These are phyloP conservation scores for Drosophila elegans DNA, from an alignment of 1,140 invertebrate genomes.

Conservation along the genomic window DNA sequence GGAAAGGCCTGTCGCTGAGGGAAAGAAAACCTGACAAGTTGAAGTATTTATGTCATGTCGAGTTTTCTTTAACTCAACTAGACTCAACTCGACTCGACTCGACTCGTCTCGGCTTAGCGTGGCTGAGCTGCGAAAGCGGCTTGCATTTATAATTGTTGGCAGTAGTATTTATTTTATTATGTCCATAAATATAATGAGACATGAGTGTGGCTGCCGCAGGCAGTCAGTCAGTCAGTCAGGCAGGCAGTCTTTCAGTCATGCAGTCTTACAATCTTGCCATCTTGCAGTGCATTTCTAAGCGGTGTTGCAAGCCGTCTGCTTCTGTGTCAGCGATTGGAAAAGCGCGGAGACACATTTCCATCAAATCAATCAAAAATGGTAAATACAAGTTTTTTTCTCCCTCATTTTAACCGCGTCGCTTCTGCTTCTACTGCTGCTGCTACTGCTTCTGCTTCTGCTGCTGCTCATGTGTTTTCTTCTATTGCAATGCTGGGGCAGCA, in stretches of 20 bases:
- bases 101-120: constrained; percentile 21
- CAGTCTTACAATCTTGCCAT: background rate
- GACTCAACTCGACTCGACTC: constrained; percentile 1
- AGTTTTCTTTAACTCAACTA: constrained; percentile 50
- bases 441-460: background rate
- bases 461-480: constrained; percentile 52
- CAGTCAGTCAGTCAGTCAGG: background rate
- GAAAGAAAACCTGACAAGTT: constrained; percentile 47
- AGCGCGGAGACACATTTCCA: constrained; percentile 76
- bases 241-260: background rate
- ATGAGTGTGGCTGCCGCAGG: constrained; percentile 50
- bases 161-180: constrained; percentile 82
- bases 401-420: constrained; percentile 20
- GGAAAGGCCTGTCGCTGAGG: constrained; percentile 9
- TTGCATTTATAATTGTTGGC: constrained; percentile 81
- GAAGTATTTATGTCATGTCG: constrained; percentile 79
- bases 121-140: constrained; percentile 71
- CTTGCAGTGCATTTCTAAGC: constrained; percentile 42
- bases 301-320: constrained; percentile 19
- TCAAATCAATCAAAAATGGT: constrained; percentile 83
- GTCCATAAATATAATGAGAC: constrained; percentile 83
- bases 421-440: constrained; percentile 2
- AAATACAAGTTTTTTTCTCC: constrained; percentile 79
- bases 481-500: constrained; percentile 48
- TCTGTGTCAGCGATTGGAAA: constrained; percentile 60